phyloP scores from a whole-genome alignment of 2,797 vertebrate species.

The Enteromius radiatus region DNA sequence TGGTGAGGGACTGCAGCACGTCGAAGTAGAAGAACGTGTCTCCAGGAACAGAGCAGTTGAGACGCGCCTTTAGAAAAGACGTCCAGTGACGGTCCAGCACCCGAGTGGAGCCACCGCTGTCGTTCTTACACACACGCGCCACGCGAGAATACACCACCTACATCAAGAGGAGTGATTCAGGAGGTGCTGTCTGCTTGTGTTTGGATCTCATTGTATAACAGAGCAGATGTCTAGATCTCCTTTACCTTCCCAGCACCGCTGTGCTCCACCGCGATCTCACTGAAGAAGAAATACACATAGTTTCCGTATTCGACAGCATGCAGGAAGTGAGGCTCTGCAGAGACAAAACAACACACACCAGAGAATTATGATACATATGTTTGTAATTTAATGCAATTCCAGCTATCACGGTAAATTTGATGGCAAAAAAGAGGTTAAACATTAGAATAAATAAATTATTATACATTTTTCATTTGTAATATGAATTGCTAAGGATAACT shows the following conservation, averaged over 20 bases:
- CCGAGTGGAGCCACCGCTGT: conserved; percentile 86
- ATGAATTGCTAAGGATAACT: no score
- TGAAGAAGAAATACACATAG: conserved; percentile 96
- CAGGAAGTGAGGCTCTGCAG: conserved; percentile 93
- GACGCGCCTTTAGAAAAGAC: conserved; percentile 87
- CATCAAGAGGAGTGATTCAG: not conserved
- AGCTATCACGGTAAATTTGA: not conserved
- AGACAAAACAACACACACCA: not conserved
- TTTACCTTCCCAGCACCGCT: conserved; percentile 90
- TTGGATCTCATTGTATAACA: not conserved
- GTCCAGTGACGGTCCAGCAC: conserved; percentile 89
- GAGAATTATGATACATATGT: not conserved
- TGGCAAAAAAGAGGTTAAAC: not conserved
- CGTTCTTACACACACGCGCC: conserved; percentile 89
- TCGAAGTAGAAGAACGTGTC: conserved; percentile 98
- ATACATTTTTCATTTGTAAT: not conserved
- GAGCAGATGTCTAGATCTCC: not conserved
- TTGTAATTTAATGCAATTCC: not conserved
- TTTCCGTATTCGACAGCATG: conserved; percentile 95
- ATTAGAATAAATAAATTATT: not conserved
- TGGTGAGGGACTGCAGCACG: conserved; percentile 91
- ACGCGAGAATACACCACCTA: conserved; percentile 88
- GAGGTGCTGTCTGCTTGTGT: not conserved
- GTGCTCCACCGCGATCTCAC: conserved; percentile 94
- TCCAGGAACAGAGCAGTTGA: conserved; percentile 94